Evolutionary conservation across 2,113 vertebrate species (phyloP).

Genomic region (Pangasianodon hypophthalmus): DNA sequence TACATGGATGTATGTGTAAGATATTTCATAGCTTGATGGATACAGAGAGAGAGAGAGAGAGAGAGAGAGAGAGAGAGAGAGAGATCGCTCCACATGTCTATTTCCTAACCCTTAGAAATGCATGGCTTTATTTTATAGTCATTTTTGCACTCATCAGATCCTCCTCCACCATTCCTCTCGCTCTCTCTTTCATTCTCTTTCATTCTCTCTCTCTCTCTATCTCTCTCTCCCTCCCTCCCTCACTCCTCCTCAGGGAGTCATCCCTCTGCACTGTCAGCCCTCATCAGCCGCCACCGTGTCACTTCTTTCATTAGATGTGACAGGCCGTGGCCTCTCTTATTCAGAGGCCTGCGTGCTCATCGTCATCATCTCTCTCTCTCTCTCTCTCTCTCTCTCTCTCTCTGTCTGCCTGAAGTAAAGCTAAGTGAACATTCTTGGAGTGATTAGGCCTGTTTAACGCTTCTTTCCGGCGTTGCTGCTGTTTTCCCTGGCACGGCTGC

Average conservation of each 20-base stretch:
- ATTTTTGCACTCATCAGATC: not conserved
- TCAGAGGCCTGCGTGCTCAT: conserved; percentile 58
- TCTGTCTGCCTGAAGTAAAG: conserved; percentile 18
- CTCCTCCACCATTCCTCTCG: not conserved
- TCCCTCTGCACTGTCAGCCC: conserved; percentile 54
- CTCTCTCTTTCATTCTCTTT: not conserved
- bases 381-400: conserved; percentile 36
- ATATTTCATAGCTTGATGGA: not conserved
- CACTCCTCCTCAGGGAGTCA: conserved; percentile 5
- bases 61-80: not conserved
- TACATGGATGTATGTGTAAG: not conserved
- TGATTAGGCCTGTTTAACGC: conserved; percentile 64
- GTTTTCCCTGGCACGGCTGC: conserved; percentile 2
- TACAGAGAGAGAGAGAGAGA: not conserved
- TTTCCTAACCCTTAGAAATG: not conserved
- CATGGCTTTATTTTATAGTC: not conserved
- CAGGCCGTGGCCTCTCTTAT: conserved; percentile 58
- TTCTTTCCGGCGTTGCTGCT: conserved; percentile 54
- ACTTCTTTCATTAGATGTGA: conserved; percentile 59
- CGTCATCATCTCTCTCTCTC: conserved; percentile 29
- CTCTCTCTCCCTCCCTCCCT: not conserved
- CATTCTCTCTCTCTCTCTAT: not conserved
- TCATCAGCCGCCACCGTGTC: conserved; percentile 59
- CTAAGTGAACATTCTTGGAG: conserved; percentile 62
- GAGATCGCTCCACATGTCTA: not conserved